Evolutionary conservation across 2,888 invertebrate genomes (phyloP).

Genomic region (Polydrusus pterygomalis): DNA sequence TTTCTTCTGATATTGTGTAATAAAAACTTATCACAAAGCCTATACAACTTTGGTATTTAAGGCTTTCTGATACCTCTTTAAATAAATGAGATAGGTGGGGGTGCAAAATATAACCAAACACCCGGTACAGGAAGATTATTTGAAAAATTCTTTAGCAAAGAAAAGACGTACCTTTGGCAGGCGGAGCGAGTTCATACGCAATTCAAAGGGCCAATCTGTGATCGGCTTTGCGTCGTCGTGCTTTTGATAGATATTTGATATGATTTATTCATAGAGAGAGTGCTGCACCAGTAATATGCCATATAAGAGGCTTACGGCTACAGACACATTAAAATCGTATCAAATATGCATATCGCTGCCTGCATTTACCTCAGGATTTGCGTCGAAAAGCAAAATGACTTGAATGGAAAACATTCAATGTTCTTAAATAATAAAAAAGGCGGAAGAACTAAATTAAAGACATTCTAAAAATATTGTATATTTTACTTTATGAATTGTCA

Average conservation of each 20-base stretch:
- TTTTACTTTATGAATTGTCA: neutral
- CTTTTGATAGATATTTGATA: constrained; percentile 83
- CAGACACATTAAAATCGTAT: constrained; percentile 73
- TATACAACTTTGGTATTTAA: no score
- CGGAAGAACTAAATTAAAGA: neutral
- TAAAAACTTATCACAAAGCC: no score
- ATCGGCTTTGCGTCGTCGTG: constrained; percentile 68
- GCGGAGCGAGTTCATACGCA: constrained; percentile 34
- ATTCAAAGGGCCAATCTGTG: constrained; percentile 61
- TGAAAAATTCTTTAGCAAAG: constrained; percentile 33
- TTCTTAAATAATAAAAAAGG: constrained; percentile 30
- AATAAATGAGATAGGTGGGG: no score
- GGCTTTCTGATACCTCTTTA: no score
- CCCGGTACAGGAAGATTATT: neutral
- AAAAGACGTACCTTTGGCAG: constrained; percentile 22
- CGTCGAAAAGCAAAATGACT: constrained; percentile 38
- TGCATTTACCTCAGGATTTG: constrained; percentile 70
- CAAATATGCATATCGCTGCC: constrained; percentile 72
- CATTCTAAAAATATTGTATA: neutral
- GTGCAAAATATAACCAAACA: no score
- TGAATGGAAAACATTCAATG: constrained; percentile 33
- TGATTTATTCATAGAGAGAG: constrained; percentile 81
- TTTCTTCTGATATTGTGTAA: no score
- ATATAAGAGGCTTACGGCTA: constrained; percentile 72
- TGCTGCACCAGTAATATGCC: constrained; percentile 71